Evolutionary conservation across 2,113 vertebrate species (phyloP).

Genomic region (Procavia capensis): DNA sequence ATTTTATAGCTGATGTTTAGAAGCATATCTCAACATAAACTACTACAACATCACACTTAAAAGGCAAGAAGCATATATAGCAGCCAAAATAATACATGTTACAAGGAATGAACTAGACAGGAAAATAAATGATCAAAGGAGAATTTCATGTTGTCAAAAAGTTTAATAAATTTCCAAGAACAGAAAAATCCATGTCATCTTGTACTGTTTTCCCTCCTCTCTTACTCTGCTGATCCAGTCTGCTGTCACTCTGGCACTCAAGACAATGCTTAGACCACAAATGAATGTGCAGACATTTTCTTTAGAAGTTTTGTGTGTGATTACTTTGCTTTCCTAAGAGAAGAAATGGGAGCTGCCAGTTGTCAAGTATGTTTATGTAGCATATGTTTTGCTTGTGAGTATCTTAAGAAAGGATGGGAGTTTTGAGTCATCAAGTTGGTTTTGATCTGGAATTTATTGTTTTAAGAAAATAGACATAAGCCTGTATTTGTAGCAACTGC

Average conservation of each 20-base stretch:
- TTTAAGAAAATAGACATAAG: constrained; percentile 43
- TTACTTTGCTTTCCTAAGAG: constrained; percentile 14
- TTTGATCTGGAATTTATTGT: constrained; percentile 28
- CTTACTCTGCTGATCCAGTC: background rate
- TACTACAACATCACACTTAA: constrained; percentile 46
- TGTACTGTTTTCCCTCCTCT: background rate
- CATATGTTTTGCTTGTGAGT: constrained; percentile 35
- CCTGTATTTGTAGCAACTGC: constrained; percentile 43
- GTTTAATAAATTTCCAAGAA: background rate
- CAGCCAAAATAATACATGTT: constrained; percentile 24
- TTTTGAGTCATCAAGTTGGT: constrained; percentile 27
- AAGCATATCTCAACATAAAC: constrained; percentile 42
- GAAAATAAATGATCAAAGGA: constrained; percentile 41
- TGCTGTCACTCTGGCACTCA: background rate
- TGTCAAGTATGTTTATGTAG: constrained; percentile 39
- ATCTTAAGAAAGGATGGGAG: constrained; percentile 24
- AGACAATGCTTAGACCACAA: background rate
- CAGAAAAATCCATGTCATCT: background rate
- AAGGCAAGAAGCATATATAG: constrained; percentile 21
- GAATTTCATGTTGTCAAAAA: constrained; percentile 26
- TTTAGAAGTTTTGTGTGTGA: background rate
- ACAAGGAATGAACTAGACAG: background rate
- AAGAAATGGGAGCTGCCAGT: constrained; percentile 21
- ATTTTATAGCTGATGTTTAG: constrained; percentile 26
- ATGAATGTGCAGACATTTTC: background rate